A percentile compares a stretch with the other conserved stretches of the same genome.
Conservation (phyloP, 2,113 vertebrate genomes). For the Bostrychus sinensis region DNA sequence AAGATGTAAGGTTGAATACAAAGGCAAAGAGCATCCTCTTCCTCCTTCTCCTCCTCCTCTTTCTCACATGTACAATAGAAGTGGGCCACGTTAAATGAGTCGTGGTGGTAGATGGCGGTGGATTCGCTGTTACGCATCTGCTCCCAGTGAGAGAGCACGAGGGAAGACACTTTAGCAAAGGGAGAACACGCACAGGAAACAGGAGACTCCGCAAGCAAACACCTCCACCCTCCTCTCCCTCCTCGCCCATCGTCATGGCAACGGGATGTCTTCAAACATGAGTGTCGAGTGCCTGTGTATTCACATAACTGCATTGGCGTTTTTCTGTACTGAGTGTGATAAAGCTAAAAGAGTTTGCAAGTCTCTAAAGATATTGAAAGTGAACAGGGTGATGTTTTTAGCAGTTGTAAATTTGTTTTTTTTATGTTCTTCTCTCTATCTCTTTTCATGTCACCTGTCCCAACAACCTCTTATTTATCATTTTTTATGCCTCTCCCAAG, state of each 20-base stretch:
- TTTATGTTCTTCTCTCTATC: neutral
- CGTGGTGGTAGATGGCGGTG: slow-evolving; percentile 39
- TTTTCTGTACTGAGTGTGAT: slow-evolving; percentile 7
- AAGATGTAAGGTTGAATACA: slow-evolving; percentile 18
- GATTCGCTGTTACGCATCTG: slow-evolving; percentile 62
- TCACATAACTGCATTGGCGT: slow-evolving; percentile 17
- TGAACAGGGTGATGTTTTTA: slow-evolving; percentile 1
- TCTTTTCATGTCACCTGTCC: slow-evolving; percentile 7
- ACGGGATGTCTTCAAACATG: slow-evolving; percentile 67
- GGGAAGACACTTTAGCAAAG: slow-evolving; percentile 50
- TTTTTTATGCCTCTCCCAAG: too few relatives aligned
- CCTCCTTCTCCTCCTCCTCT: neutral
- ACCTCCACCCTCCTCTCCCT: slow-evolving; percentile 42
- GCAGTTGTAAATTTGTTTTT: neutral
- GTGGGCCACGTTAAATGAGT: slow-evolving; percentile 58
- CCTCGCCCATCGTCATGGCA: slow-evolving; percentile 70
- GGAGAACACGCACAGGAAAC: slow-evolving; percentile 40
- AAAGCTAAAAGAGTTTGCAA: slow-evolving; percentile 10
- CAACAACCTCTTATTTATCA: neutral
- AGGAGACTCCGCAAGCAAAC: slow-evolving; percentile 60
- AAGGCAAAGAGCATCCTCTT: neutral
- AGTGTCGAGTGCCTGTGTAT: slow-evolving; percentile 30
- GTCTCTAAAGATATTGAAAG: slow-evolving; percentile 19
- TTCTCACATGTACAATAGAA: slow-evolving; percentile 36
- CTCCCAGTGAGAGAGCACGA: slow-evolving; percentile 43